Evolutionary conservation across 64 coral and sea anemone genomes (phyloP).

Genomic region (Pocillopora verrucosa): DNA sequence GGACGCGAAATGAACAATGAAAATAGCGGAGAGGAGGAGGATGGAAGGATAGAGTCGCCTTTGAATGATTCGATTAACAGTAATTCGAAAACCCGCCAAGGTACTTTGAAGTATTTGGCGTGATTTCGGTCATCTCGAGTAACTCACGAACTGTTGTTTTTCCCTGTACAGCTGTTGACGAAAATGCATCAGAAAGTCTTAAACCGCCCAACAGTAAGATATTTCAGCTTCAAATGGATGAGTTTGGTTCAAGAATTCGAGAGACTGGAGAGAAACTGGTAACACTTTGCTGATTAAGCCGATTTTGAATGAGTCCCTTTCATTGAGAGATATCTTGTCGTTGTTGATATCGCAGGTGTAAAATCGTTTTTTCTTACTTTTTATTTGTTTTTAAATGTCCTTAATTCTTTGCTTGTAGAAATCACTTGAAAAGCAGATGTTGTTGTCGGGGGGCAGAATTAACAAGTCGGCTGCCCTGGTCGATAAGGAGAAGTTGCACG

Average conservation of each 20-base stretch:
- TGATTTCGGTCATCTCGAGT: background rate
- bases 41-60: background rate
- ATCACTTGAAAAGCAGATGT: too few relatives aligned
- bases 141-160: background rate
- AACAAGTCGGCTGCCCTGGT: too few relatives aligned
- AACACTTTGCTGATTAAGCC: background rate
- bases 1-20: constrained; percentile 39
- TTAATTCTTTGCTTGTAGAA: too few relatives aligned
- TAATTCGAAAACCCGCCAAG: background rate
- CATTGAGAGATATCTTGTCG: background rate
- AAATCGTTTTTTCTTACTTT: background rate
- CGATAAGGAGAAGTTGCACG: constrained; percentile 29
- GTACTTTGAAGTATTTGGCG: background rate
- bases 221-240: constrained; percentile 44
- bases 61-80: too few relatives aligned
- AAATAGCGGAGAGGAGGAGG: background rate
- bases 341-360: background rate
- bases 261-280: constrained; percentile 47
- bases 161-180: constrained; percentile 4
- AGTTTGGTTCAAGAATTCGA: constrained; percentile 26
- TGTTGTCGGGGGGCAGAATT: too few relatives aligned
- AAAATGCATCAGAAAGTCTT: constrained; percentile 9
- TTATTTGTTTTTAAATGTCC: too few relatives aligned
- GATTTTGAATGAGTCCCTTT: background rate
- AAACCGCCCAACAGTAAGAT: constrained; percentile 44